phyloP scores from a whole-genome alignment of 2,888 invertebrate genomes.

The Hydrotaea cyrtoneurina region DNA sequence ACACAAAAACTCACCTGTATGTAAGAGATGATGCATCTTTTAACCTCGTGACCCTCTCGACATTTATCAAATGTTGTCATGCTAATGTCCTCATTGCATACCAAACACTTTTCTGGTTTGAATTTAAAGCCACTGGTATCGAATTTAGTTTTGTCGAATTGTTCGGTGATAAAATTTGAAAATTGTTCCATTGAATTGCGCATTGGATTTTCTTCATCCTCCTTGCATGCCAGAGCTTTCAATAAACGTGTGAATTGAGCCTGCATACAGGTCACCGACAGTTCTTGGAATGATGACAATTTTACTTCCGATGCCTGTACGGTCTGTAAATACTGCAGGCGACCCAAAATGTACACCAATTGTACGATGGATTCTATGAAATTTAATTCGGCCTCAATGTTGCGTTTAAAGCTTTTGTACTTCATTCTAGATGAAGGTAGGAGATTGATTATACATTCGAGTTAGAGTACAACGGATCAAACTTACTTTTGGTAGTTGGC shows the following conservation, averaged over 20 bases:
- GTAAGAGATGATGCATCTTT: conserved; percentile 75
- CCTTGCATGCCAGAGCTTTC: conserved; percentile 29
- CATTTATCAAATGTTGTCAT: conserved; percentile 67
- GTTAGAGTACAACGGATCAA: not conserved
- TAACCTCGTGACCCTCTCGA: conserved; percentile 67
- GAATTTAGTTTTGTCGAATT: conserved; percentile 46
- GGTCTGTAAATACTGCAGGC: conserved; percentile 70
- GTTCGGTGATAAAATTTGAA: conserved; percentile 19
- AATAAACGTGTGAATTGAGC: conserved; percentile 58
- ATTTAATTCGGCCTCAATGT: conserved; percentile 50
- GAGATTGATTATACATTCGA: not conserved
- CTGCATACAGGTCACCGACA: conserved; percentile 70
- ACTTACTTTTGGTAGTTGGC: conserved; percentile 69
- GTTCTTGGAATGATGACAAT: conserved; percentile 72
- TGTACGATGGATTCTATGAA: conserved; percentile 69
- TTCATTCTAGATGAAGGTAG: conserved; percentile 43
- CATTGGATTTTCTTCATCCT: conserved; percentile 59
- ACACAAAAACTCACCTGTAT: conserved; percentile 71
- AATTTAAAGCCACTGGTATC: conserved; percentile 18
- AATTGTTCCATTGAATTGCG: conserved; percentile 56
- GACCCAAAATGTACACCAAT: conserved; percentile 71
- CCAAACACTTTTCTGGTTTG: conserved; percentile 68
- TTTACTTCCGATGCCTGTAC: not conserved
- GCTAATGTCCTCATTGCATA: conserved; percentile 68
- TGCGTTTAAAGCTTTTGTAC: conserved; percentile 46